Conservation (phyloP, 2,888 invertebrate genomes). For the Nemotelus nigrinus region DNA sequence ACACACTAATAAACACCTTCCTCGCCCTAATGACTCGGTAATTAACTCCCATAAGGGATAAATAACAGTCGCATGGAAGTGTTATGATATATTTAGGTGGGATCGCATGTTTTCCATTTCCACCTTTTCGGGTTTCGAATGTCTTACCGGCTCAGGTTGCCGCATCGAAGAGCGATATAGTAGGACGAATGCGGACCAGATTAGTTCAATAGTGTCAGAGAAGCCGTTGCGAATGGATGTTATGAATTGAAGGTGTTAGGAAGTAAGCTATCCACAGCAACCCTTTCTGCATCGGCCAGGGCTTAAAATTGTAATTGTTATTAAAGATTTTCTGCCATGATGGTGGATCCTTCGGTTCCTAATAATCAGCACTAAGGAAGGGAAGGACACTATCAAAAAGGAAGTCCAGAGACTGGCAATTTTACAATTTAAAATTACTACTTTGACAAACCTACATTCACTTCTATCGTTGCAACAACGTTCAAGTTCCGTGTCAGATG, state of each 20-base stretch:
- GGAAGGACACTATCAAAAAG: too few relatives aligned
- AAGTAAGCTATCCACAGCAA: neutral
- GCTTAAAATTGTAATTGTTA: too few relatives aligned
- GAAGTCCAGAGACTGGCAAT: too few relatives aligned
- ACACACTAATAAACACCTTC: constrained; percentile 56
- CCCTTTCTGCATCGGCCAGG: too few relatives aligned
- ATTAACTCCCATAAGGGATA: constrained; percentile 54
- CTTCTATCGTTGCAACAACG: neutral
- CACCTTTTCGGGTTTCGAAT: constrained; percentile 1
- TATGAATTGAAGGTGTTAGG: neutral
- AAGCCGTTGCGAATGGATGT: neutral
- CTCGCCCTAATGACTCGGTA: constrained; percentile 54
- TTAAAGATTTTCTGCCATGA: too few relatives aligned
- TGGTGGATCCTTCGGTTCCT: too few relatives aligned
- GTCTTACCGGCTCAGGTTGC: neutral
- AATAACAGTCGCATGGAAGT: constrained; percentile 52
- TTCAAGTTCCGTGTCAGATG: constrained; percentile 28
- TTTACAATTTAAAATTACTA: too few relatives aligned
- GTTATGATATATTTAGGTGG: constrained; percentile 45
- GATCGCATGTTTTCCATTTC: neutral
- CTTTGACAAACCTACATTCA: too few relatives aligned
- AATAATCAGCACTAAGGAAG: too few relatives aligned
- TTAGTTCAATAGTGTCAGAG: neutral
- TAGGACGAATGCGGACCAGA: neutral
- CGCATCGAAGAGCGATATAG: neutral